A percentile compares a stretch with the other conserved stretches of the same genome.
Conservation (phyloP, 1,140 invertebrate genomes). For the Chironomus tepperi region DNA sequence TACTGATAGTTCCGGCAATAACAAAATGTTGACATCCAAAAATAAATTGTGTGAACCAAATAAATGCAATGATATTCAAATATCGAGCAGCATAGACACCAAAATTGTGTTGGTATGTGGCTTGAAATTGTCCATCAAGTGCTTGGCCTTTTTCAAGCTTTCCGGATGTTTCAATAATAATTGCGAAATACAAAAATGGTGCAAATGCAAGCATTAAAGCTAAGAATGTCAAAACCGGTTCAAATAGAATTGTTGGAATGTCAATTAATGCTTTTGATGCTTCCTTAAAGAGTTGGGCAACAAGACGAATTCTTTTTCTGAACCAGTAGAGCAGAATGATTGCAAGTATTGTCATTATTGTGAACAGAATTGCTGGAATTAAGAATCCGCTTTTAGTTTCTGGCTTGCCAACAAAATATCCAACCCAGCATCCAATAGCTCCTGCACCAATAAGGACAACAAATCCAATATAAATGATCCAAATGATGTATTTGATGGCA, state of each 20-base stretch:
- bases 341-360: conserved; percentile 52
- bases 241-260: conserved; percentile 65
- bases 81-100: conserved; percentile 41
- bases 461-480: conserved; percentile 53
- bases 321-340: conserved; percentile 60
- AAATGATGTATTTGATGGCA: conserved; percentile 56
- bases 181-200: conserved; percentile 50
- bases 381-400: conserved; percentile 39
- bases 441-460: conserved; percentile 49
- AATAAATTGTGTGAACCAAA: conserved; percentile 66
- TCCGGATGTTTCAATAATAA: conserved; percentile 56
- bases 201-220: conserved; percentile 45
- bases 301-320: conserved; percentile 60
- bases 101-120: not conserved
- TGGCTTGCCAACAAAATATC: conserved; percentile 27
- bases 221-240: conserved; percentile 65
- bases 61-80: conserved; percentile 57
- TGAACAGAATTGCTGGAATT: conserved; percentile 50
- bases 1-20: conserved; percentile 61
- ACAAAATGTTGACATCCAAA: conserved; percentile 69
- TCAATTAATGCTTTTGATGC: conserved; percentile 60
- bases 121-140: not conserved
- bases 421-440: conserved; percentile 58
- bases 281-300: conserved; percentile 63
- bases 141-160: conserved; percentile 34